Percentiles rank a stretch among this genome's conserved stretches.
These are phyloP conservation scores for Eristalinus aeneus DNA, from an alignment of 2,888 invertebrate species.

Conservation along the genomic window DNA sequence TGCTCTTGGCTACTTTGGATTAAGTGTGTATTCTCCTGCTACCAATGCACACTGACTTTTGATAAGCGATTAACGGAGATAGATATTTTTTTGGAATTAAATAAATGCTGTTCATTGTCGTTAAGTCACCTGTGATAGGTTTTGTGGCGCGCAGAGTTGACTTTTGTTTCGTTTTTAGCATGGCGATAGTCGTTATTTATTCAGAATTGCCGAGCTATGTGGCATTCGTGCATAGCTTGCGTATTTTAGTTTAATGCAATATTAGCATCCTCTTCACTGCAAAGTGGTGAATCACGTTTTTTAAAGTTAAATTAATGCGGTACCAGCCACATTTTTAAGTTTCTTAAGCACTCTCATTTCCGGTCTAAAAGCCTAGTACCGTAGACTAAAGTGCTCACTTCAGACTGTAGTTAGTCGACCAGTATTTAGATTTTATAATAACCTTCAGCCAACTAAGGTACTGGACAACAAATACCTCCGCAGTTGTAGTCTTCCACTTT, in stretches of 20 bases:
- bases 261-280: background rate
- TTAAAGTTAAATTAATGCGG: background rate
- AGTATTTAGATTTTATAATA: background rate
- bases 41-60: background rate
- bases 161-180: background rate
- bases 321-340: background rate
- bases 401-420: too few relatives aligned
- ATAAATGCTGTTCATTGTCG: background rate
- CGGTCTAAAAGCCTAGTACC: too few relatives aligned
- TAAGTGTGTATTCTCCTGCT: slow-evolving; percentile 4
- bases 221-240: background rate
- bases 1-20: slow-evolving; percentile 18
- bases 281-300: background rate
- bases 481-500: background rate
- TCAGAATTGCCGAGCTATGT: background rate
- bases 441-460: background rate
- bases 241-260: too few relatives aligned
- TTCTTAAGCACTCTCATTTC: background rate
- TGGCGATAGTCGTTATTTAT: background rate
- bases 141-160: background rate
- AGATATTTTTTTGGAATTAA: background rate
- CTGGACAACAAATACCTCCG: background rate
- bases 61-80: background rate
- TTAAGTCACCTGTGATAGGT: background rate
- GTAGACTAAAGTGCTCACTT: too few relatives aligned